A percentile compares a stretch with the other conserved stretches of the same genome.
Evolutionary conservation across 2,888 invertebrate genomes (phyloP).

Genomic region (Nematopogon swammerdamellus): DNA sequence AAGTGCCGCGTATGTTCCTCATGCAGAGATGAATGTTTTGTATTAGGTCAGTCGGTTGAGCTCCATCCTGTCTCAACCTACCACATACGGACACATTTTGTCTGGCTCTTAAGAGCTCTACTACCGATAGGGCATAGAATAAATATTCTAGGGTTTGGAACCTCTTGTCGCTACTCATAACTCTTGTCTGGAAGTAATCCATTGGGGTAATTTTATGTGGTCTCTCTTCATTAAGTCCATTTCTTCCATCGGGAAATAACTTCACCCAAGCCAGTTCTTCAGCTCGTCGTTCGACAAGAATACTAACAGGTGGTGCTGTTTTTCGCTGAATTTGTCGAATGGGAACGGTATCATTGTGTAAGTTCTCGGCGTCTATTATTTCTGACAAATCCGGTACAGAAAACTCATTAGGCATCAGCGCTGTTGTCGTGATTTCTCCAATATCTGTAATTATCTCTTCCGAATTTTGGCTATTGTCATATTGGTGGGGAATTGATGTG

Average conservation of each 20-base stretch:
- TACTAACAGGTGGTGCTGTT: not conserved
- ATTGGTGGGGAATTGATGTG: no score
- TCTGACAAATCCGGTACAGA: no score
- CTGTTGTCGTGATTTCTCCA: no score
- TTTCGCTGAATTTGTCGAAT: no score
- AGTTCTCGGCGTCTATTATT: no score
- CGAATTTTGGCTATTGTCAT: no score
- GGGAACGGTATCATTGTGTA: no score
- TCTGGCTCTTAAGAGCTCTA: constrained; percentile 6
- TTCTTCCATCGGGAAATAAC: constrained; percentile 4
- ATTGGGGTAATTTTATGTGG: constrained; percentile 2
- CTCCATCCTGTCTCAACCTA: constrained; percentile 3
- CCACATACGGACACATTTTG: no score
- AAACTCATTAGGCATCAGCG: no score
- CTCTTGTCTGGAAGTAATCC: constrained; percentile 7
- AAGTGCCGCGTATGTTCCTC: constrained; percentile 3
- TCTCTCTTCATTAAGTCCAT: constrained; percentile 4
- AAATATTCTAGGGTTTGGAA: constrained; percentile 13
- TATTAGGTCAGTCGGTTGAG: constrained; percentile 1
- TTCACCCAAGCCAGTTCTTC: constrained; percentile 4
- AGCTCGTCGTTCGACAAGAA: constrained; percentile 1
- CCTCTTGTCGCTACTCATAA: constrained; percentile 7
- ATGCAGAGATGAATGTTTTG: constrained; percentile 3
- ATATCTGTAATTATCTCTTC: no score
- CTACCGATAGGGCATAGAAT: constrained; percentile 14